Evolutionary conservation across 2,113 vertebrate genomes (phyloP), one percentile per base, ranked within the genome.

Genomic region (Ploceus nigricollis): DNA sequence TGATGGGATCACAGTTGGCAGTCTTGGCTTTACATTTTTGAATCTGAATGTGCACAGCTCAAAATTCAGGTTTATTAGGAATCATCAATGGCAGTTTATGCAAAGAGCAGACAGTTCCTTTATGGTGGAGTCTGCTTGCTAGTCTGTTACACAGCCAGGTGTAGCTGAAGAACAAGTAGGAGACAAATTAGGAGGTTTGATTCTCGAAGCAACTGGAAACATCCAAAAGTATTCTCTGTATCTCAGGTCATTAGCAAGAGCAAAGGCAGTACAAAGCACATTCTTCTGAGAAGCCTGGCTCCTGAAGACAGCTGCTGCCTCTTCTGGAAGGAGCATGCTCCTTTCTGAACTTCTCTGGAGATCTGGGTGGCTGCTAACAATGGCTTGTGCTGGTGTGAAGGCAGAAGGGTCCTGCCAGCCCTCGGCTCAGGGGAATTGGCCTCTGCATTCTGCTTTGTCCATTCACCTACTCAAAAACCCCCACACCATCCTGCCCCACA

Each of bases 11-110:
- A 71, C 72, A 94, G 92, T 81, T 79, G 75, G 88, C 76, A 88
- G 37, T 72, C 81, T 88, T 70, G 54, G 37, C 69, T 95, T 27
- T 65, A 47, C 48, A 5, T 61, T 75, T 90, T 54, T 87, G 50
- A 69, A 42, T 90, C 33, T 91, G 21, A 78, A 69, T 53, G 39
- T n/a, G 23, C 79, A 20, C 58, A 65, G 27, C 70, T 96, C 87
- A 87, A 96, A 97, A 76, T 75, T 54, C 12, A 54, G 71, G 72
- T 93, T 96, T 96, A 95, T 93, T 97, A 97, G 53, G 84, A 50
- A 60, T 77, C 75, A 86, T 96, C 77, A 96, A 4, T 92, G 60
- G 76, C 86, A 87, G 68, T 89, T 92, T 91, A 87, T 61, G 75
- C 60, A 51, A 94, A 72, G 76, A 94, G 72, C 28, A 95, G 96